Conservation (phyloP, 2,888 invertebrate genomes). For the Danaus chrysippus region DNA sequence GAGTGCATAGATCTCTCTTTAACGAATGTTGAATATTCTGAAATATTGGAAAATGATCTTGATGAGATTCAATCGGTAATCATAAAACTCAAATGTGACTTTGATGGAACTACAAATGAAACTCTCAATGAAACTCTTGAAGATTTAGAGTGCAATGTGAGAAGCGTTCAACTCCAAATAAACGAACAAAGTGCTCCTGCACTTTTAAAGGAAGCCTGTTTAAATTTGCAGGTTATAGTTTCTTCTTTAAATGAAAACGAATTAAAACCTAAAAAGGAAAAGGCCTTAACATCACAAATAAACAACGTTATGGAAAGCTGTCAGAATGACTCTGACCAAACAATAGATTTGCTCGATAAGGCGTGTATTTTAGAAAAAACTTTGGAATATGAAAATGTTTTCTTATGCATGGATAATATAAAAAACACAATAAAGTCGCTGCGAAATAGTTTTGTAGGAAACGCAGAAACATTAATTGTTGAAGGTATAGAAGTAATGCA, state of each 20-base stretch:
- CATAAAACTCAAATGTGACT: constrained; percentile 65
- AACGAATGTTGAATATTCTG: constrained; percentile 44
- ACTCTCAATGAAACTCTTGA: constrained; percentile 70
- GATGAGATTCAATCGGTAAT: constrained; percentile 72
- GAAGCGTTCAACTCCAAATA: constrained; percentile 70
- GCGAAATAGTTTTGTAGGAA: constrained; percentile 45
- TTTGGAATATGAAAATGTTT: constrained; percentile 35
- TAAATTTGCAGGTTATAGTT: constrained; percentile 59
- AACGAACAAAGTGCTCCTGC: constrained; percentile 64
- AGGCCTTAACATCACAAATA: constrained; percentile 27
- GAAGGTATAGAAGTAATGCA: constrained; percentile 63
- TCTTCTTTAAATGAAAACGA: constrained; percentile 54
- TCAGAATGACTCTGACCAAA: constrained; percentile 47
- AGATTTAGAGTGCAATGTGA: constrained; percentile 74
- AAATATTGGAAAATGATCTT: constrained; percentile 54
- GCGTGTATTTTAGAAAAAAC: constrained; percentile 50
- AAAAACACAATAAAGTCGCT: constrained; percentile 53
- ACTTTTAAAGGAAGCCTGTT: constrained; percentile 63
- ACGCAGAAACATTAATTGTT: constrained; percentile 58
- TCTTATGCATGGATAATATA: constrained; percentile 44
- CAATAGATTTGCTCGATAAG: constrained; percentile 62
- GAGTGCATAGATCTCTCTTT: constrained; percentile 45
- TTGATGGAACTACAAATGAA: constrained; percentile 55
- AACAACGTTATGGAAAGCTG: constrained; percentile 47
- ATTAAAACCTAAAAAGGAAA: constrained; percentile 33